Evolutionary conservation across 2,797 vertebrate species (phyloP).

Genomic region (Oreonectes daqikongensis): DNA sequence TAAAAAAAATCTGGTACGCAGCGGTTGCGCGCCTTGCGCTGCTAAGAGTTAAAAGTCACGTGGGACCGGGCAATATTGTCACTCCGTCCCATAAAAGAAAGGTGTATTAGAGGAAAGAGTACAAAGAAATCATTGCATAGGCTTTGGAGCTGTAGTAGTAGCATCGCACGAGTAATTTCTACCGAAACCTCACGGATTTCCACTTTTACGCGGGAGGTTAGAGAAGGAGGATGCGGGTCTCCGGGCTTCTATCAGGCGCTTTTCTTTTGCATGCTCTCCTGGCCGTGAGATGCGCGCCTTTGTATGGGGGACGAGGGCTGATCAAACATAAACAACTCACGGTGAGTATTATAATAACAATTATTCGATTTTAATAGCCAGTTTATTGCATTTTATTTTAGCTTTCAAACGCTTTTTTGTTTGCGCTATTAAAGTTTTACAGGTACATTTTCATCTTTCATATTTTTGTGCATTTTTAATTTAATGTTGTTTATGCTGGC

Average conservation of each 20-base stretch:
- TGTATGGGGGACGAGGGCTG: constrained; percentile 49
- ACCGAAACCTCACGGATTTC: not conserved
- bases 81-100: constrained; percentile 62
- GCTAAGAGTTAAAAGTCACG: constrained; percentile 68
- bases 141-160: constrained; percentile 42
- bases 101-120: constrained; percentile 54
- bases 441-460: not conserved
- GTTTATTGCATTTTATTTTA: not conserved
- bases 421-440: not conserved
- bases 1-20: no score
- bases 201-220: constrained; percentile 20
- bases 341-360: constrained; percentile 64
- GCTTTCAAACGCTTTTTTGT: not conserved
- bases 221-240: constrained; percentile 67
- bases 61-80: constrained; percentile 69
- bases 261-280: constrained; percentile 64
- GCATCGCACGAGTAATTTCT: constrained; percentile 7
- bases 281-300: constrained; percentile 59
- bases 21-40: no score
- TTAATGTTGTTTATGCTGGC: not conserved
- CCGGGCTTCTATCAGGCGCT: constrained; percentile 62
- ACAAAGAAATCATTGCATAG: constrained; percentile 72
- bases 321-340: constrained; percentile 63
- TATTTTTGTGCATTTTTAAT: not conserved
- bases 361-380: not conserved